phyloP scores from a whole-genome alignment of 2,113 vertebrate species.

The Talpa occidentalis region DNA sequence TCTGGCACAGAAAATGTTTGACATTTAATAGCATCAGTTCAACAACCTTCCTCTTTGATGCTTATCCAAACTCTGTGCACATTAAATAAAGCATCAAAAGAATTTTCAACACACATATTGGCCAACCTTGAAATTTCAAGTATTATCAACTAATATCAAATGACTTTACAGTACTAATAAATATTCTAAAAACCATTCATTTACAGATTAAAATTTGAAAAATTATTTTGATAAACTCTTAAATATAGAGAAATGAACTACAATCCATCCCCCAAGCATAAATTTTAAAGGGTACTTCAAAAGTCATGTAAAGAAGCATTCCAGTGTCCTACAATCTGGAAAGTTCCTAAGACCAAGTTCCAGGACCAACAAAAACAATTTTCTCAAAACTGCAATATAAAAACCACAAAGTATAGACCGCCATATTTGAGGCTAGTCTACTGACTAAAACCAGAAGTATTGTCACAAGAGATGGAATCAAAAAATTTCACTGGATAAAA shows the following conservation, averaged over 20 bases:
- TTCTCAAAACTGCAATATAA: neutral
- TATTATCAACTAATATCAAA: neutral
- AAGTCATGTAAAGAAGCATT: neutral
- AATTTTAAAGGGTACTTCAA: neutral
- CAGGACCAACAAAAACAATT: neutral
- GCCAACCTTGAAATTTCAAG: neutral
- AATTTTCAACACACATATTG: slow-evolving; percentile 13
- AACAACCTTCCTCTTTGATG: slow-evolving; percentile 16
- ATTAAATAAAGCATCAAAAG: neutral
- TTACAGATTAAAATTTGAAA: slow-evolving; percentile 23
- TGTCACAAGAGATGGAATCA: neutral
- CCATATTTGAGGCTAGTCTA: neutral
- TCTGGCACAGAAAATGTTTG: slow-evolving; percentile 2
- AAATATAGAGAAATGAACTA: neutral
- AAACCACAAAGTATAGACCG: neutral
- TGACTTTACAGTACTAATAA: neutral
- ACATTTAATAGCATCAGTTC: slow-evolving; percentile 40
- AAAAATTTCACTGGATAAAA: neutral
- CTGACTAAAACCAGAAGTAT: neutral
- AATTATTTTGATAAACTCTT: slow-evolving; percentile 23
- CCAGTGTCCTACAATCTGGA: neutral
- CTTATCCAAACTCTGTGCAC: slow-evolving; percentile 7
- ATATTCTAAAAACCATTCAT: neutral
- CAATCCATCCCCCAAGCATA: neutral
- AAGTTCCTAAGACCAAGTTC: neutral